phyloP scores from a whole-genome alignment of 2,888 invertebrate species.

The Acanthococcus lagerstroemiae region DNA sequence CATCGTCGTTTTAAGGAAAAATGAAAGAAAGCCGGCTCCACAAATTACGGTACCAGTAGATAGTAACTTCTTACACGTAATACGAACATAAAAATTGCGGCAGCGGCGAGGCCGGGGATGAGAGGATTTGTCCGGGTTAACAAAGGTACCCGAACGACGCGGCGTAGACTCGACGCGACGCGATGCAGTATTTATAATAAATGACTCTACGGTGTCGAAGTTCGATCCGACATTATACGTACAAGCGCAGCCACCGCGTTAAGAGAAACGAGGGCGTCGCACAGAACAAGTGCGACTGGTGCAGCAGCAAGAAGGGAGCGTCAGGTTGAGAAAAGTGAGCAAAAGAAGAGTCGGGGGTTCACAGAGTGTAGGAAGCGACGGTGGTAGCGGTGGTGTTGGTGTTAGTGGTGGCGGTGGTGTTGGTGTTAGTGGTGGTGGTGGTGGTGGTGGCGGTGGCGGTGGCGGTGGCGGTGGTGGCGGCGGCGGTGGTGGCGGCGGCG shows the following conservation, averaged over 20 bases:
- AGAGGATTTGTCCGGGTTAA: too few species aligned
- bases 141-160: background rate
- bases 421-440: background rate
- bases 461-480: background rate
- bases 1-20: too few species aligned
- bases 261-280: background rate
- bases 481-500: background rate
- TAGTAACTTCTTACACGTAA: too few species aligned
- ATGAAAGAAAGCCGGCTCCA: too few species aligned
- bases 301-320: background rate
- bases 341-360: conserved; percentile 5
- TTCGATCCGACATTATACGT: background rate
- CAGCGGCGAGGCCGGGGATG: conserved; percentile 2
- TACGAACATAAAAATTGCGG: conserved; percentile 17
- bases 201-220: conserved; percentile 19
- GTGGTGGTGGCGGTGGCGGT: background rate
- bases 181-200: conserved; percentile 25
- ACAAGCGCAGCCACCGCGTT: background rate
- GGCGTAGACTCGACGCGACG: conserved; percentile 7
- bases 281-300: too few species aligned
- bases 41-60: too few species aligned
- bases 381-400: conserved; percentile 24
- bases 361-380: conserved; percentile 31
- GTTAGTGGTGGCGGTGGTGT: background rate
- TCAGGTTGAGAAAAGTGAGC: background rate